phyloP scores from a whole-genome alignment of 2,113 vertebrate genomes.

The Ictalurus furcatus region DNA sequence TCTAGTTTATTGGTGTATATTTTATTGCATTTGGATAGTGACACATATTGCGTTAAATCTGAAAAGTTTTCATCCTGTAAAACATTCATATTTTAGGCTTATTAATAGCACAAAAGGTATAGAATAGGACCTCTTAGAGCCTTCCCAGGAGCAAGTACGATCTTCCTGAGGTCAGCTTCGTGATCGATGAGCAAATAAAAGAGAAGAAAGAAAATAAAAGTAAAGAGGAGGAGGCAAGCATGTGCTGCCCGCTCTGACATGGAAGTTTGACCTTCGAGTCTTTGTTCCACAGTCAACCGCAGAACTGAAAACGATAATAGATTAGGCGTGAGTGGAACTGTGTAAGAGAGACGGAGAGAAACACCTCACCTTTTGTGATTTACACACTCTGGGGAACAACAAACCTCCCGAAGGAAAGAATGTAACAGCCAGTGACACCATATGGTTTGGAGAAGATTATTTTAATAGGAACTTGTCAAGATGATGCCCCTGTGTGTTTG shows the following conservation, averaged over 20 bases:
- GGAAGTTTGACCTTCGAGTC: slow-evolving; percentile 70
- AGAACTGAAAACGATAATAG: slow-evolving; percentile 73
- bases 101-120: background rate
- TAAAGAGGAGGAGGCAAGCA: slow-evolving; percentile 57
- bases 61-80: background rate
- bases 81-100: background rate
- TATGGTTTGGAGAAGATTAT: background rate
- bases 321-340: slow-evolving; percentile 58
- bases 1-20: background rate
- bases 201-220: slow-evolving; percentile 48
- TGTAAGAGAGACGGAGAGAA: background rate
- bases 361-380: background rate
- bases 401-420: background rate
- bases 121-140: background rate
- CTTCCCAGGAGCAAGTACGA: background rate
- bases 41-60: background rate
- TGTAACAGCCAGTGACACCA: background rate
- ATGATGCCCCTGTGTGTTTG: background rate
- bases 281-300: slow-evolving; percentile 65
- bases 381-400: background rate
- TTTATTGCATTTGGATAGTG: background rate
- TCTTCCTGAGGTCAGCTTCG: slow-evolving; percentile 43
- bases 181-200: slow-evolving; percentile 43
- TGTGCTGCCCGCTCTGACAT: slow-evolving; percentile 53
- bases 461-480: background rate